A percentile compares a stretch with the other conserved stretches of the same genome.
phyloP scores from a whole-genome alignment of 1,140 invertebrate species.

The Ooceraea biroi region DNA sequence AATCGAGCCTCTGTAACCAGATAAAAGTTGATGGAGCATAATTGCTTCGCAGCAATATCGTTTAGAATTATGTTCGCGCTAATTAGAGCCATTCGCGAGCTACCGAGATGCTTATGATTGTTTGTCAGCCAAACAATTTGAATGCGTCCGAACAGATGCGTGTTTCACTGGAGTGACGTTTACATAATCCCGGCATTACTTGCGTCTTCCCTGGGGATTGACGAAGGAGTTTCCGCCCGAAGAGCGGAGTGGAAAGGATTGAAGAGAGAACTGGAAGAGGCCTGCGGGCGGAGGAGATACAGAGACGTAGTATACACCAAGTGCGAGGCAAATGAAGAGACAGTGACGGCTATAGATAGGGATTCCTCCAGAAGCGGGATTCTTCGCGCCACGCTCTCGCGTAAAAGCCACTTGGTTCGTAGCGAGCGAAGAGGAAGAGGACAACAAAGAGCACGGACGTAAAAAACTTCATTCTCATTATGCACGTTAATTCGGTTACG shows the following conservation, averaged over 20 bases:
- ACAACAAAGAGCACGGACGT: slow-evolving; percentile 56
- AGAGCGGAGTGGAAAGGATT: slow-evolving; percentile 75
- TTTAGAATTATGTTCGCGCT: slow-evolving; percentile 1
- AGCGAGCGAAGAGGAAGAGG: slow-evolving; percentile 50
- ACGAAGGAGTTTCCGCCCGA: slow-evolving; percentile 75
- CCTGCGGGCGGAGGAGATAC: neutral
- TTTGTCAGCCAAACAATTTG: slow-evolving; percentile 77
- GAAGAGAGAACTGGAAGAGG: slow-evolving; percentile 62
- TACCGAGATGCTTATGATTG: slow-evolving; percentile 30
- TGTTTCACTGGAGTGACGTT: slow-evolving; percentile 82
- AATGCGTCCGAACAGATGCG: slow-evolving; percentile 80
- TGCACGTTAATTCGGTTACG: slow-evolving; percentile 47
- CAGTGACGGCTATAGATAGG: slow-evolving; percentile 80
- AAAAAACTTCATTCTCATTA: slow-evolving; percentile 56
- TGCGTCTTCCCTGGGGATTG: slow-evolving; percentile 77
- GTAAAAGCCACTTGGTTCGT: slow-evolving; percentile 12
- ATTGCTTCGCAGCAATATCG: neutral
- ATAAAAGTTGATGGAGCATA: neutral
- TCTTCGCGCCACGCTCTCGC: neutral
- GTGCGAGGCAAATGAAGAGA: slow-evolving; percentile 46
- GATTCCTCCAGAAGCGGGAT: slow-evolving; percentile 70
- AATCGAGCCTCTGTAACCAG: neutral
- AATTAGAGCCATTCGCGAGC: slow-evolving; percentile 34
- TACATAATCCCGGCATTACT: slow-evolving; percentile 85
- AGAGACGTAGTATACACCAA: slow-evolving; percentile 5